These are phyloP conservation scores for Drosophila sp. DNA, from an alignment of 1,140 invertebrate genomes.

Conservation along the genomic window DNA sequence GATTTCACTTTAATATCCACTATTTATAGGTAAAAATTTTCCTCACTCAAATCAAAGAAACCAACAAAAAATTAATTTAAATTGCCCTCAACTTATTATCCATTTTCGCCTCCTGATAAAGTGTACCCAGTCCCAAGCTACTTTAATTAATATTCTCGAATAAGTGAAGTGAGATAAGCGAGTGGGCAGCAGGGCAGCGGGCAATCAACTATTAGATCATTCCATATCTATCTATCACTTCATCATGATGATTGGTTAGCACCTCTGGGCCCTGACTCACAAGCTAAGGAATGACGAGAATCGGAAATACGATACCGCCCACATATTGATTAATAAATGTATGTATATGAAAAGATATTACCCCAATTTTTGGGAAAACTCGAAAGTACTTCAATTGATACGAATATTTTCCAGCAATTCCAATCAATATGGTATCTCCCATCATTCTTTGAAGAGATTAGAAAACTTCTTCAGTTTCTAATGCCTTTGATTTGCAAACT, in stretches of 20 bases:
- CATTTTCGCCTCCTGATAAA: conserved; percentile 2
- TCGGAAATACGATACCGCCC: conserved; percentile 8
- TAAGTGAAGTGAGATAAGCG: neutral
- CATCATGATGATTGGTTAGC: neutral
- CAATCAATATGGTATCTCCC: too few species aligned
- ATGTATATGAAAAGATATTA: neutral
- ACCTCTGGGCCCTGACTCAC: neutral
- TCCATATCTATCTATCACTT: conserved; percentile 11
- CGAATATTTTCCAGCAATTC: too few species aligned
- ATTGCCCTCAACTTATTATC: conserved; percentile 31
- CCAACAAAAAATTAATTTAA: conserved; percentile 48
- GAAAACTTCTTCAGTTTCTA: too few species aligned
- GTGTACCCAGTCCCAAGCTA: neutral
- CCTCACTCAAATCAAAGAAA: conserved; percentile 15
- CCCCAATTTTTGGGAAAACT: neutral
- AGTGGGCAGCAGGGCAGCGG: neutral
- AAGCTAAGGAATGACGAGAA: conserved; percentile 6
- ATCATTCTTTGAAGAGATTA: too few species aligned
- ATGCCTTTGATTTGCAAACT: too few species aligned
- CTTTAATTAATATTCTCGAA: conserved; percentile 11
- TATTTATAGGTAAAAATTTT: conserved; percentile 40
- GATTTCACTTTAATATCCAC: neutral
- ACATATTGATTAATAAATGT: conserved; percentile 8
- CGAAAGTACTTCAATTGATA: too few species aligned
- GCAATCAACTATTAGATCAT: conserved; percentile 4